Conservation (phyloP, 2,888 invertebrate species). For the Meloe dianella region DNA sequence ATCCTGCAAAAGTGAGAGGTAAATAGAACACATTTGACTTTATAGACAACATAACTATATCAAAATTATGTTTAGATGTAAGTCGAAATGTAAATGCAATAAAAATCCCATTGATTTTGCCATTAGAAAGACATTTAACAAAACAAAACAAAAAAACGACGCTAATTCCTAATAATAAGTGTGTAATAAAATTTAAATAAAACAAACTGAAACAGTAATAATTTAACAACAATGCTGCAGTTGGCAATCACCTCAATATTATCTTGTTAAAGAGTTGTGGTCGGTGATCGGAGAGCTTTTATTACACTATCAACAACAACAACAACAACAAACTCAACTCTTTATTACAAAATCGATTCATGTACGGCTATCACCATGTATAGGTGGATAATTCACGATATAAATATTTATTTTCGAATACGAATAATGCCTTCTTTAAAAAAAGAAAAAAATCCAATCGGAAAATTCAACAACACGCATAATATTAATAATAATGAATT, state of each 20-base stretch:
- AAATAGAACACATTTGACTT: neutral
- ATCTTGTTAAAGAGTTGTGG: constrained; percentile 6
- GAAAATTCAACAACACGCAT: neutral
- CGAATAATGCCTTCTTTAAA: neutral
- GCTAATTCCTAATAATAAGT: no score
- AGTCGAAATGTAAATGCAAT: no score
- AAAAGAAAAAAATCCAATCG: neutral
- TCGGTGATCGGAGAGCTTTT: constrained; percentile 4
- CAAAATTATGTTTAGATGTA: neutral
- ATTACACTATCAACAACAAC: constrained; percentile 1
- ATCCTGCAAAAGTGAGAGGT: constrained; percentile 7
- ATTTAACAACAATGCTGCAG: constrained; percentile 47
- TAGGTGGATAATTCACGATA: neutral
- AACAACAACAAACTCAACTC: neutral
- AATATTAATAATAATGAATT: neutral
- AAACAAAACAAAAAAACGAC: no score
- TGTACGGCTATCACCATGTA: neutral
- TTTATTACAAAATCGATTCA: constrained; percentile 8
- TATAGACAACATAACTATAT: neutral
- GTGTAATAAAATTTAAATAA: no score
- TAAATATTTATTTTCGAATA: neutral
- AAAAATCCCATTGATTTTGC: constrained; percentile 46
- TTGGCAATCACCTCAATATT: constrained; percentile 51
- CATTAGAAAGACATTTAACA: constrained; percentile 43
- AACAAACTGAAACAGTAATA: no score